A percentile compares a stretch with the other conserved stretches of the same genome.
Evolutionary conservation across 2,113 vertebrate genomes (phyloP).

Genomic region (Gulo gulo): DNA sequence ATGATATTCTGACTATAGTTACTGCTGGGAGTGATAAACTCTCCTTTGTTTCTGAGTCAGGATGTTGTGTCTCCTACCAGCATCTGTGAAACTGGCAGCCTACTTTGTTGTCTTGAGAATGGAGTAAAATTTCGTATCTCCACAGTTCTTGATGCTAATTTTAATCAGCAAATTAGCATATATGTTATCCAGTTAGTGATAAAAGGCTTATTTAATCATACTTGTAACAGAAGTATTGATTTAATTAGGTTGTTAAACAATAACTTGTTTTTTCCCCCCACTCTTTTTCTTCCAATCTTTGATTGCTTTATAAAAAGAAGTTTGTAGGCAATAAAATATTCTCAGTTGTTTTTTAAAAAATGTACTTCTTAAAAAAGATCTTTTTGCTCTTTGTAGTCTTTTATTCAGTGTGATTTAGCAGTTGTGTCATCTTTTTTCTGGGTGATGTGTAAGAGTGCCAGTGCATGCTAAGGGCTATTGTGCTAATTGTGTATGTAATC

Average conservation of each 20-base stretch:
- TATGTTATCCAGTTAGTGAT: neutral
- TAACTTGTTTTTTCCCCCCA: neutral
- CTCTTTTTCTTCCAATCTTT: neutral
- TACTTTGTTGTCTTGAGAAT: neutral
- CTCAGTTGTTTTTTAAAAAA: neutral
- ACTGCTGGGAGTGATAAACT: neutral
- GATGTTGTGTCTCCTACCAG: neutral
- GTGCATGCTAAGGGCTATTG: neutral
- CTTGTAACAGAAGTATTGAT: neutral
- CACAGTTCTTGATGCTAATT: neutral
- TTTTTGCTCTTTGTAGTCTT: neutral
- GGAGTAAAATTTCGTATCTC: neutral
- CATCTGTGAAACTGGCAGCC: neutral
- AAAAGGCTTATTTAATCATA: constrained; percentile 11
- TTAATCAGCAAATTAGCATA: neutral
- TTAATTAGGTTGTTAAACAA: constrained; percentile 4
- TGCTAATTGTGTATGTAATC: neutral
- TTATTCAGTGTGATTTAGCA: neutral
- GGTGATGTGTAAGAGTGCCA: neutral
- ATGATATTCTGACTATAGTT: neutral
- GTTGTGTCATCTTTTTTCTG: neutral
- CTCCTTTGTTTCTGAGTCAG: neutral
- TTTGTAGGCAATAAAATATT: neutral
- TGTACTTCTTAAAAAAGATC: neutral
- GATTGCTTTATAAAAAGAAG: constrained; percentile 18